These are phyloP conservation scores for Tanytarsus gracilentus DNA, from an alignment of 2,888 invertebrate genomes.

Conservation along the genomic window DNA sequence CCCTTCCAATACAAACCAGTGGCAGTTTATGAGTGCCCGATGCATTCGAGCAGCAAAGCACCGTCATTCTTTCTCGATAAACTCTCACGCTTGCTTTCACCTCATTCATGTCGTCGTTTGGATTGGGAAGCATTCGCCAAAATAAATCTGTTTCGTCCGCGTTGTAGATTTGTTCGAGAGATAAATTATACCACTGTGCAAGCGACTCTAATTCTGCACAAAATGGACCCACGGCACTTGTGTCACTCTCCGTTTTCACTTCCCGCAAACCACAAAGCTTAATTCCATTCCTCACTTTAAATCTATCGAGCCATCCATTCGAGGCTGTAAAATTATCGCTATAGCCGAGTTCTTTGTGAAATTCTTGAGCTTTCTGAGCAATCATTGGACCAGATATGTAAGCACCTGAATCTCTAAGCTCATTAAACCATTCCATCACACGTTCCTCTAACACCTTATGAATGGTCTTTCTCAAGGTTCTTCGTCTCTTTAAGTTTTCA, in stretches of 20 bases:
- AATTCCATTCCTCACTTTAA: slow-evolving; percentile 22
- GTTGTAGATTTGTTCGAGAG: slow-evolving; percentile 31
- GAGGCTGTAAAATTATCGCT: slow-evolving; percentile 19
- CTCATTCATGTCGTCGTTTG: slow-evolving; percentile 31
- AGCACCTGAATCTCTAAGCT: not conserved
- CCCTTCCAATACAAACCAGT: slow-evolving; percentile 31
- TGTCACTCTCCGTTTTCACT: slow-evolving; percentile 22
- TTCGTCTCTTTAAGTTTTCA: slow-evolving; percentile 21
- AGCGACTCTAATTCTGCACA: slow-evolving; percentile 26
- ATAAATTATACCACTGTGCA: slow-evolving; percentile 30
- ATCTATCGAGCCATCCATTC: slow-evolving; percentile 27
- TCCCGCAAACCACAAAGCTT: slow-evolving; percentile 26
- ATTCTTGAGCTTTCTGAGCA: slow-evolving; percentile 10
- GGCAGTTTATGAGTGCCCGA: slow-evolving; percentile 32
- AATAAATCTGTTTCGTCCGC: slow-evolving; percentile 32
- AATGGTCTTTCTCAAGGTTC: slow-evolving; percentile 14
- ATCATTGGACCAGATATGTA: slow-evolving; percentile 28
- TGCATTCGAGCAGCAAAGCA: slow-evolving; percentile 32
- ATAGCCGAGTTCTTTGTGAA: slow-evolving; percentile 21
- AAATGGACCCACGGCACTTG: slow-evolving; percentile 29
- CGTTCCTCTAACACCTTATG: slow-evolving; percentile 20
- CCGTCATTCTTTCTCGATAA: slow-evolving; percentile 31
- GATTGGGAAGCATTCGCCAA: slow-evolving; percentile 32
- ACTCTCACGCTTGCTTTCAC: slow-evolving; percentile 22
- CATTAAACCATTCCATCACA: slow-evolving; percentile 23